Conservation (phyloP, 2,888 invertebrate species). For the Muschampia plurimacula region DNA sequence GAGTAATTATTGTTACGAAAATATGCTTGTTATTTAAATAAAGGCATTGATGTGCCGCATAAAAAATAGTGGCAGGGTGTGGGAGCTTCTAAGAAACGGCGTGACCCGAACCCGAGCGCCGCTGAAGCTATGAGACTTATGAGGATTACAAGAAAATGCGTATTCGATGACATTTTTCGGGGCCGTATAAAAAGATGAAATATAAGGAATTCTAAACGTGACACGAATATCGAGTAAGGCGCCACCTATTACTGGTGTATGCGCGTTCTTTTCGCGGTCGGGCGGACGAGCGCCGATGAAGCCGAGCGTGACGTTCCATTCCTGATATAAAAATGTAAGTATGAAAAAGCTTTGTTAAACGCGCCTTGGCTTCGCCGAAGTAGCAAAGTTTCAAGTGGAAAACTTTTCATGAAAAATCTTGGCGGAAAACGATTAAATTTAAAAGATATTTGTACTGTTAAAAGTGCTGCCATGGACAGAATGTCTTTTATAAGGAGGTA, state of each 20-base stretch:
- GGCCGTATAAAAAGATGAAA: constrained; percentile 84
- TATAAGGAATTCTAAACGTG: constrained; percentile 85
- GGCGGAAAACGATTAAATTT: constrained; percentile 82
- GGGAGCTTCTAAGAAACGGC: constrained; percentile 54
- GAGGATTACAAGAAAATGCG: constrained; percentile 85
- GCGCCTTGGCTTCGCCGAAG: constrained; percentile 81
- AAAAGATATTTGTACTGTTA: constrained; percentile 80
- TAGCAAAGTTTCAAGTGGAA: constrained; percentile 85
- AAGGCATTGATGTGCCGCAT: constrained; percentile 73
- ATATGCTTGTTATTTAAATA: constrained; percentile 54
- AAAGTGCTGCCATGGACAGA: constrained; percentile 60
- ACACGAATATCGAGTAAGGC: constrained; percentile 76
- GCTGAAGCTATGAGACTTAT: constrained; percentile 81
- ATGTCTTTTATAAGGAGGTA: constrained; percentile 55
- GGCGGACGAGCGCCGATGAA: constrained; percentile 77
- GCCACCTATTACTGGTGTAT: constrained; percentile 82
- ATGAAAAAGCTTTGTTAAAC: constrained; percentile 85
- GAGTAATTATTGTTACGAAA: constrained; percentile 12
- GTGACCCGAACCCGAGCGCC: constrained; percentile 62
- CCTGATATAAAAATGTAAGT: constrained; percentile 83
- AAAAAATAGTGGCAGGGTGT: constrained; percentile 62
- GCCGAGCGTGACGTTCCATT: constrained; percentile 83
- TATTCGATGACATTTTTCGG: constrained; percentile 86
- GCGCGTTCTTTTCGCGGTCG: constrained; percentile 80
- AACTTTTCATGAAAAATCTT: constrained; percentile 84